Evolutionary conservation across 2,888 invertebrate species (phyloP).

Genomic region (Acronicta leporina): DNA sequence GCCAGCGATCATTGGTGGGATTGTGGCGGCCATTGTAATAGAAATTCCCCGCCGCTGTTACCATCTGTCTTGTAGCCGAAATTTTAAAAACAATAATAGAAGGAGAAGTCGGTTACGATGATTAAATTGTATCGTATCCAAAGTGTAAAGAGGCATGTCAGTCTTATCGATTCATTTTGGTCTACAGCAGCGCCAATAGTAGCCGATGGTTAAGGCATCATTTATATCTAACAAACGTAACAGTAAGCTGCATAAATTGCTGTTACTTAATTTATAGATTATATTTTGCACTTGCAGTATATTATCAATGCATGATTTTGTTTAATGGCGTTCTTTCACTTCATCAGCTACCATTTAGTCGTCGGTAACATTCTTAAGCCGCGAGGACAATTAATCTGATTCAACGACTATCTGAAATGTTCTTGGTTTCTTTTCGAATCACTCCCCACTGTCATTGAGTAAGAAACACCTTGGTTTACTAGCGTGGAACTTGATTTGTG

Average conservation of each 20-base stretch:
- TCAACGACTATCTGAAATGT: constrained; percentile 38
- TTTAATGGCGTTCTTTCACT: constrained; percentile 61
- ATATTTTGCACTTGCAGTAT: constrained; percentile 58
- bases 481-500: constrained; percentile 47
- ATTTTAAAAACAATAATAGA: constrained; percentile 75
- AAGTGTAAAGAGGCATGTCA: constrained; percentile 53
- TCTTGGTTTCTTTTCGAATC: constrained; percentile 52
- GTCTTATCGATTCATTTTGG: constrained; percentile 26
- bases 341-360: constrained; percentile 55
- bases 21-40: constrained; percentile 79
- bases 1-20: constrained; percentile 80
- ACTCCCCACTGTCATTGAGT: constrained; percentile 37
- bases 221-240: constrained; percentile 30
- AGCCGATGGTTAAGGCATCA: constrained; percentile 39
- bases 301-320: constrained; percentile 55
- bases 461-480: constrained; percentile 49
- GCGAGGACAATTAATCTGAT: constrained; percentile 51
- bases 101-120: constrained; percentile 53
- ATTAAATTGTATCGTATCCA: constrained; percentile 60
- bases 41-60: constrained; percentile 81
- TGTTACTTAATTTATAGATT: constrained; percentile 57
- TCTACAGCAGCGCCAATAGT: neutral
- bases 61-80: constrained; percentile 78
- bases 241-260: constrained; percentile 41
- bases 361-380: constrained; percentile 53